Evolutionary conservation across 2,888 invertebrate genomes (phyloP).

Genomic region (Lymantria dispar): DNA sequence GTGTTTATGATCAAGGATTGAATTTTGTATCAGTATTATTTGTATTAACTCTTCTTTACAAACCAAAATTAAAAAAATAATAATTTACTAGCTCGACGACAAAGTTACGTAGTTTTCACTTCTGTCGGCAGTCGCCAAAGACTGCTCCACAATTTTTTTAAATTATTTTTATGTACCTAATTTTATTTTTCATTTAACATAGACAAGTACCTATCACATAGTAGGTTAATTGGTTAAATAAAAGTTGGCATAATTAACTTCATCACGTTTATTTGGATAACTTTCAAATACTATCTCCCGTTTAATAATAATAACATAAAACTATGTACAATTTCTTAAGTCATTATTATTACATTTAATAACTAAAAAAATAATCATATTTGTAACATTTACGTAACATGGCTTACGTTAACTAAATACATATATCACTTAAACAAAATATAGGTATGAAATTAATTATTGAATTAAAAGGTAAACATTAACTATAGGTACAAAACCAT

Average conservation of each 20-base stretch:
- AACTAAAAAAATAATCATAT: not conserved
- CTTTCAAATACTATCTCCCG: conserved; percentile 21
- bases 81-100: no score
- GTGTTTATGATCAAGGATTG: no score
- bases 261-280: conserved; percentile 23
- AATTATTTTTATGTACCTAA: no score
- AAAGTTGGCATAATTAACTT: not conserved
- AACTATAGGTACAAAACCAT: conserved; percentile 42
- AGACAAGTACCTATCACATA: no score
- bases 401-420: conserved; percentile 13
- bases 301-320: conserved; percentile 29
- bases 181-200: no score
- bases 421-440: conserved; percentile 11
- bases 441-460: not conserved
- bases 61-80: no score
- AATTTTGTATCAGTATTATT: no score
- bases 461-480: not conserved
- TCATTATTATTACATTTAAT: not conserved
- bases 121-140: no score
- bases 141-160: no score
- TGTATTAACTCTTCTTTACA: no score
- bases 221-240: not conserved
- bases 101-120: no score
- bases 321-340: conserved; percentile 20
- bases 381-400: conserved; percentile 9